Conservation (phyloP, 2,797 vertebrate genomes). For the Oreortyx pictus region DNA sequence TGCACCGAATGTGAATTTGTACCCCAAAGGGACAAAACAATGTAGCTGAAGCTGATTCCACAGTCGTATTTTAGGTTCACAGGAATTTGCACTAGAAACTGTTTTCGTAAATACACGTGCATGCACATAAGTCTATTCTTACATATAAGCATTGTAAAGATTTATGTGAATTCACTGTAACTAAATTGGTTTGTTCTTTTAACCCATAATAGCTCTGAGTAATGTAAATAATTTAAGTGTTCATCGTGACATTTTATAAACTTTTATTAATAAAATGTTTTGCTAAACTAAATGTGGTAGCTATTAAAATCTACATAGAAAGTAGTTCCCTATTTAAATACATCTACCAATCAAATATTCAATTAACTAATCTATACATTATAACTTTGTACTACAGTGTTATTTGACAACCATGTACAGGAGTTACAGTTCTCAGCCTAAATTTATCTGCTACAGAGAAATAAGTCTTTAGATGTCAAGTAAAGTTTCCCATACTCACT, state of each 20-base stretch:
- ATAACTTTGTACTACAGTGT: conserved; percentile 28
- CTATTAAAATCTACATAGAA: conserved; percentile 63
- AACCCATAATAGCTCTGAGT: conserved; percentile 35
- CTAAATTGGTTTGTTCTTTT: conserved; percentile 54
- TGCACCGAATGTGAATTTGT: not conserved
- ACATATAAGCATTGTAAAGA: conserved; percentile 22
- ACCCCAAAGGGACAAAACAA: not conserved
- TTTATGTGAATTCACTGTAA: conserved; percentile 50
- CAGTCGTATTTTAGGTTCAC: not conserved
- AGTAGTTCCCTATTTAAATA: conserved; percentile 67
- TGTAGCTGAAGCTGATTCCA: not conserved
- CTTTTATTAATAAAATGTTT: conserved; percentile 43
- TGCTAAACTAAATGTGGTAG: conserved; percentile 64
- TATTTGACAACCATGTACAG: conserved; percentile 30
- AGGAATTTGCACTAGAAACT: not conserved
- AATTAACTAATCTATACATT: conserved; percentile 58
- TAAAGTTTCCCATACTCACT: conserved; percentile 42
- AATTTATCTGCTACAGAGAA: conserved; percentile 47
- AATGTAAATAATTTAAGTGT: conserved; percentile 62
- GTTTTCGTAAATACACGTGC: not conserved
- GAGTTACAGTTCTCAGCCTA: conserved; percentile 40
- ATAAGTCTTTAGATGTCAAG: conserved; percentile 47
- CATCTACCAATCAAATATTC: conserved; percentile 58
- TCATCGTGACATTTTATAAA: conserved; percentile 62
- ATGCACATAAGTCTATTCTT: not conserved